Evolutionary conservation across 2,113 vertebrate genomes (phyloP), one percentile per base, ranked within the genome.

Genomic region (Conger conger): DNA sequence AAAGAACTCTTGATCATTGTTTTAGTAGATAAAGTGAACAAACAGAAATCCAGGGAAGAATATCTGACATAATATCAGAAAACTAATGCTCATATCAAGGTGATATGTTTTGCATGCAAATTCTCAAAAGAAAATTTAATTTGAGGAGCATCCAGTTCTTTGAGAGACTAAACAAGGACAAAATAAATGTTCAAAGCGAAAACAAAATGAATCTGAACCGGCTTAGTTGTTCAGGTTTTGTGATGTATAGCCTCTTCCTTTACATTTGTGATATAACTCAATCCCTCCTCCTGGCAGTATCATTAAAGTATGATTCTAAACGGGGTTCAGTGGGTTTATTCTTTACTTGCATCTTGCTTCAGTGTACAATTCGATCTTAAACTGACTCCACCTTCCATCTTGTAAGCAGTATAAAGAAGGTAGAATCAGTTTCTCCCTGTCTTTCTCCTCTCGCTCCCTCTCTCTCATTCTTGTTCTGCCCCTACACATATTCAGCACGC

Each of bases 351-450:
- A 76, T 86, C 82, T 33, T 86, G 86, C 87, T 90, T 89, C 81
- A 88, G 86, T 76, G 89, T 91, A 87, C 76, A 89, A 94, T 91
- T 90, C 92, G 91, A 92, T 89, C 84, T 89, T 83, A 63, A 86
- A 81, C 88, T 93, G 94, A 96, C 94, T 96, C 94, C 94, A 95
- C 95, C 94, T 95, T 95, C 94, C 89, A 81, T 86, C 84, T 86
- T 91, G 92, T 90, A 89, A 92, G 89, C 92, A 88, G 86, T 93
- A 95, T 95, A 95, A 95, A 95, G 91, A 93, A 93, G 92, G 90
- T 92, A 91, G 87, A 93, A 93, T 92, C 88, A 79, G 85, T 89
- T 92, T 93, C 90, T 87, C 89, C 86, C 91, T 87, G 93, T 88
- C 87, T 88, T 85, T 87, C 89, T 82, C 82, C 82, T 83, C 84